These are phyloP conservation scores for Gallinago paraguaiae DNA, from an alignment of 2,113 vertebrate genomes.

Conservation along the genomic window DNA sequence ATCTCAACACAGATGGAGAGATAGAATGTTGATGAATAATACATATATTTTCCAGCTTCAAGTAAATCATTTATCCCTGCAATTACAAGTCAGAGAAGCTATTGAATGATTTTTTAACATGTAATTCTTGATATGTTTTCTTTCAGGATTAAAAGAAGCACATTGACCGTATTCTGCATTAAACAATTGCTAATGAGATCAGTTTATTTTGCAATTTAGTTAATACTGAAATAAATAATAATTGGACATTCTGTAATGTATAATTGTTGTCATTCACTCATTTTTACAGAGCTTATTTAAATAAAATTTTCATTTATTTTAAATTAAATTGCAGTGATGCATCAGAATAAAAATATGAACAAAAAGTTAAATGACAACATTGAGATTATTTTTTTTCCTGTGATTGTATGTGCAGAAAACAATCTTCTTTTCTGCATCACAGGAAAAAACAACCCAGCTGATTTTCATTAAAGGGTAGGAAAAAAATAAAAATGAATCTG, in stretches of 20 bases:
- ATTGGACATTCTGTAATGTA: neutral
- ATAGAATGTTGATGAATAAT: conserved; percentile 43
- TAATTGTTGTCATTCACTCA: neutral
- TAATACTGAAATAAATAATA: conserved; percentile 2
- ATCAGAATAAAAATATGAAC: neutral
- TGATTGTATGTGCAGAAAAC: neutral
- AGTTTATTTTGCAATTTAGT: conserved; percentile 40
- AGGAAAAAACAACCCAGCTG: neutral
- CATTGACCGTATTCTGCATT: neutral
- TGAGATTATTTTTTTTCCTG: neutral
- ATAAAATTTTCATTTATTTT: neutral
- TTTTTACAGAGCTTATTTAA: neutral
- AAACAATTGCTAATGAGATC: conserved; percentile 32
- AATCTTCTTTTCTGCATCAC: neutral
- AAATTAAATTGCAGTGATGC: neutral
- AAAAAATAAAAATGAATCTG: neutral
- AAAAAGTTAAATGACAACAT: neutral
- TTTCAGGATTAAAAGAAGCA: neutral
- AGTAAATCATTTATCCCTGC: neutral
- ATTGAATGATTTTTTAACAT: neutral
- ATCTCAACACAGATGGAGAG: conserved; percentile 4
- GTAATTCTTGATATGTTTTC: neutral
- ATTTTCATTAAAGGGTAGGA: neutral
- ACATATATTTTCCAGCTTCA: conserved; percentile 18
- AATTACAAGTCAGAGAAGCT: conserved; percentile 39